Base-by-base conservation (phyloP, 2,797 vertebrate species). In the Valencia hispanica region DNA sequence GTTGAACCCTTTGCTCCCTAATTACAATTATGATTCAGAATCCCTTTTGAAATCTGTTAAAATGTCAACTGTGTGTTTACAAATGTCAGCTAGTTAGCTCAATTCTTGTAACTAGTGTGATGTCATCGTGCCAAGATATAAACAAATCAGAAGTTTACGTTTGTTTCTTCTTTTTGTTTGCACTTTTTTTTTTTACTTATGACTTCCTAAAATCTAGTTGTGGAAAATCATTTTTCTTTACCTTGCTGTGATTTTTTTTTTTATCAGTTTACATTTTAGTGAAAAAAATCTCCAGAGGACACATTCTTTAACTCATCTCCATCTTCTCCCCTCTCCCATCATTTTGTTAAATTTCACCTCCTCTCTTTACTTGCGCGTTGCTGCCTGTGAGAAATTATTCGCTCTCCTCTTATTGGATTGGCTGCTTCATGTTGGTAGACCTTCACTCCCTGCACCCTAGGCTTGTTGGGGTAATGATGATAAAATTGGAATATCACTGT, bases 401-500 rank as follows among this genome's bases (percentile, higher is more conserved):
- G 79, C 84, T 91, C 83, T 92, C 93, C 90, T 93, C 90, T 95
- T 94, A 95, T 95, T 95, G 93, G 93, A 96, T 94, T 95, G 94
- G 92, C 93, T 92, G 91, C 89, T 89, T 93, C 84, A 84, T 72
- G 83, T 91, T 87, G 86, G 91, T 82, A 90, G 89, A 86, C 89
- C 87, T 90, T 85, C 73, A 27, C 79, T 87, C 12, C 51, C 81
- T 32, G n/a, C 75, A 80, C 32, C 66, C 55, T 80, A 70, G 65
- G 87, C 87, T 90, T 90, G 88, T 91, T 92, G 89, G 61, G 91
- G 93, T 93, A 94, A 95, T 94, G 92, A 94, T 94, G 93, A 94
- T 95, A 95, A 94, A 94, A 94, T 93, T 94, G 93, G 94, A 96
- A 96, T 95, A 95, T 94, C 94, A 91, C 78, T 86, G 91, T 94